Evolutionary conservation across 2,113 vertebrate species (phyloP), one percentile per base, ranked within the genome.

Genomic region (Cyrtonyx montezumae): DNA sequence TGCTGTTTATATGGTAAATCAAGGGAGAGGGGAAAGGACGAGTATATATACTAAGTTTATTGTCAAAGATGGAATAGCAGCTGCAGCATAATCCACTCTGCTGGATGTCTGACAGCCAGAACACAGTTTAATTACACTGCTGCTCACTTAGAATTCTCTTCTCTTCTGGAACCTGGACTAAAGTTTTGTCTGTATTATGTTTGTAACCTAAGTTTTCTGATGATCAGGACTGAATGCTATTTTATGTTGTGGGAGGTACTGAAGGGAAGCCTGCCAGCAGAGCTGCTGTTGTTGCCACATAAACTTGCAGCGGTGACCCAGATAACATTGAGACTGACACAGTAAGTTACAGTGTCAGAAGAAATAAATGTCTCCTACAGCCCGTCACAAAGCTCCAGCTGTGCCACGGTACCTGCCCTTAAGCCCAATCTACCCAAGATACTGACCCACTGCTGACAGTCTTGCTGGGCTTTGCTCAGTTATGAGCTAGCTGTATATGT

Each of bases 321-420:
- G 95, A 96, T 95, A 94, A 90, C 93, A 32, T 62, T 80, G 89
- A 95, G 94, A 96, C 68, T 93, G 95, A 94, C 94, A 96, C 73
- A 94, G 93, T 94, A 95, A 93, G 90, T 90, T 94, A 84, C 62
- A 76, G 91, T 94, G 94, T 96, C 94, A 94, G 93, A 94, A 92
- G 77, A 46, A 95, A 96, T 95, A 94, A 96, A 94, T n/a, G 94
- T 95, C 94, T 94, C 74, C 69, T 75, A 30, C 80, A 75, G 90
- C 80, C 86, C 79, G 66, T 86, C 45, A 4, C 46, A 28, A 86
- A 88, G 88, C 94, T 94, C 95, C 96, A 96, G 96, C 96, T 96
- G 94, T 93, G 94, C 91, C 3, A 0, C 5, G 19, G 59, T 88
- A 89, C 93, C 90, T 96, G 93, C 95, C 90, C 96, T 90, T 58